Evolutionary conservation across 2,888 invertebrate species (phyloP).

Genomic region (Pseudococcus viburni): DNA sequence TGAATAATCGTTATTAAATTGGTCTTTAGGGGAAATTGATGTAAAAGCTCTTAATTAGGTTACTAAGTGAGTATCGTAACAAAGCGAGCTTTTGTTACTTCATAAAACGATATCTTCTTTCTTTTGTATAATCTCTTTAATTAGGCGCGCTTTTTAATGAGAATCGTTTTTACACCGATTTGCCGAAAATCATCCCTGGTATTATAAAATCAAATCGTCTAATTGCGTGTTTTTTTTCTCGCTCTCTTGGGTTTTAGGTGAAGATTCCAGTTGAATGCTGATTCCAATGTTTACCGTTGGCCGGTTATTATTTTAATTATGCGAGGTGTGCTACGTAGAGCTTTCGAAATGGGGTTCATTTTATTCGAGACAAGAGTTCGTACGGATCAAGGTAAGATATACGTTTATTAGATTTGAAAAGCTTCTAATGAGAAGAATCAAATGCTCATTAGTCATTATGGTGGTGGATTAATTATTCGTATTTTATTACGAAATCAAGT

Average conservation of each 20-base stretch:
- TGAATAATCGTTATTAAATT: conserved; percentile 53
- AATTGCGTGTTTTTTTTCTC: background rate
- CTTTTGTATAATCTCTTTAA: conserved; percentile 31
- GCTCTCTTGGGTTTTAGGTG: background rate
- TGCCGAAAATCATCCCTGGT: background rate
- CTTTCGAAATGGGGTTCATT: too few species aligned
- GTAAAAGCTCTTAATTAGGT: conserved; percentile 50
- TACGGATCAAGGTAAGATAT: too few species aligned
- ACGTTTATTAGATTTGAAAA: too few species aligned
- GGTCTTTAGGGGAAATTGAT: conserved; percentile 42
- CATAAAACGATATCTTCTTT: conserved; percentile 51
- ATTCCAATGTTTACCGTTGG: background rate
- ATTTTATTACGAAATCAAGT: too few species aligned
- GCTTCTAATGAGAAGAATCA: too few species aligned
- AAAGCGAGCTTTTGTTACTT: conserved; percentile 45
- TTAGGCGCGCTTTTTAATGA: conserved; percentile 40
- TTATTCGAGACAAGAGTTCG: too few species aligned
- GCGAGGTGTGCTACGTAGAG: too few species aligned
- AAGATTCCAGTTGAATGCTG: background rate
- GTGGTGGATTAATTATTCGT: too few species aligned
- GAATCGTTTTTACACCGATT: conserved; percentile 12
- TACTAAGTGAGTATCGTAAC: conserved; percentile 24
- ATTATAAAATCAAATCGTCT: background rate
- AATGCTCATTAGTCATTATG: too few species aligned
- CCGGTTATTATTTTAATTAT: too few species aligned